Conservation (phyloP, 1,140 invertebrate species). For the Drosophila virilis region DNA sequence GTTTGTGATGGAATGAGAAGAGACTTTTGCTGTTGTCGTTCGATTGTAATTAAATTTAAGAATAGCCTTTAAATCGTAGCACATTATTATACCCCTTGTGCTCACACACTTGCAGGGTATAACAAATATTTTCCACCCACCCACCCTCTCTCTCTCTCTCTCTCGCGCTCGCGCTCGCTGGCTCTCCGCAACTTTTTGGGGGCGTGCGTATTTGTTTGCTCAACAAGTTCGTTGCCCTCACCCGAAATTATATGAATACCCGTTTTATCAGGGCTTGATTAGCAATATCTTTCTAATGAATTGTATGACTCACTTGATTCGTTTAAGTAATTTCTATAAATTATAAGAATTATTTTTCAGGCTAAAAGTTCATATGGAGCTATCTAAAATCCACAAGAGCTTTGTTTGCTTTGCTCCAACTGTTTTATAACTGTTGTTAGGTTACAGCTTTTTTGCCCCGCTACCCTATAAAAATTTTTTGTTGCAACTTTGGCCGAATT, state of each 20-base stretch:
- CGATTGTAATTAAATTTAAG: too few species aligned
- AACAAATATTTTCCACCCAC: not conserved
- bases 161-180: too few species aligned
- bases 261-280: conserved; percentile 23
- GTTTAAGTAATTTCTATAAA: not conserved
- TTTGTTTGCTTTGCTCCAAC: not conserved
- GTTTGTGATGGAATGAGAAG: too few species aligned
- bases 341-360: not conserved
- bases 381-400: not conserved
- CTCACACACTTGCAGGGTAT: too few species aligned
- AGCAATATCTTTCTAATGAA: conserved; percentile 30
- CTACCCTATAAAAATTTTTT: not conserved
- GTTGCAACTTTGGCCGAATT: not conserved
- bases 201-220: conserved; percentile 6
- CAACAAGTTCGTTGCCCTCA: conserved; percentile 24
- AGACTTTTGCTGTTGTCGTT: too few species aligned
- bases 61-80: too few species aligned
- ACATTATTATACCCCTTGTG: too few species aligned
- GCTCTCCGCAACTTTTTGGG: not conserved
- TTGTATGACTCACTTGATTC: conserved; percentile 1
- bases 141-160: not conserved
- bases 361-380: not conserved
- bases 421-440: not conserved
- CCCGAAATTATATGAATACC: not conserved
- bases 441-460: not conserved